Conservation (phyloP, 2,888 invertebrate genomes). For the Drosophila emarginata region DNA sequence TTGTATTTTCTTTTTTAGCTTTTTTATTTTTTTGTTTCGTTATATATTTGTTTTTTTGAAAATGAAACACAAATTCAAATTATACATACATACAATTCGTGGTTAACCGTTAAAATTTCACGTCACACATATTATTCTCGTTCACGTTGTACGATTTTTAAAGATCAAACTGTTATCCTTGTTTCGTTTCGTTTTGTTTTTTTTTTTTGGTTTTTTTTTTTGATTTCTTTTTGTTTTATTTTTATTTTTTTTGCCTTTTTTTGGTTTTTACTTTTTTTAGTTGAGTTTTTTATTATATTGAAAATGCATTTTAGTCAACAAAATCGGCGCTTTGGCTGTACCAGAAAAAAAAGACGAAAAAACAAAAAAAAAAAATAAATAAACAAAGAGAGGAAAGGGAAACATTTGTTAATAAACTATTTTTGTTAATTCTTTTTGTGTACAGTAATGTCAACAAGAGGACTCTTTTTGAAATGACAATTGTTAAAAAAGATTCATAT, state of each 20-base stretch:
- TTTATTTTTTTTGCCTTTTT: constrained; percentile 7
- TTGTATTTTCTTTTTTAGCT: not conserved
- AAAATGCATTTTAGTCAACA: constrained; percentile 58
- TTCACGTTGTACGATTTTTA: constrained; percentile 52
- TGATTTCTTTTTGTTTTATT: constrained; percentile 17
- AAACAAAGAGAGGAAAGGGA: constrained; percentile 25
- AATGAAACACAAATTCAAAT: constrained; percentile 69
- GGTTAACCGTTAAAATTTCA: constrained; percentile 69
- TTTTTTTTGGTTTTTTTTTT: constrained; percentile 18
- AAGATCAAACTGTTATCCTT: constrained; percentile 1
- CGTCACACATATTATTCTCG: constrained; percentile 57
- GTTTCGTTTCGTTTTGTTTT: constrained; percentile 13
- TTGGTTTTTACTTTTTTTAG: constrained; percentile 34
- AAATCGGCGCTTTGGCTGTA: constrained; percentile 57
- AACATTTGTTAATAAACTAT: constrained; percentile 22
- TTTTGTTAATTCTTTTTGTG: constrained; percentile 19
- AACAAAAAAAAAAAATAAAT: constrained; percentile 2
- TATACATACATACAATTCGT: constrained; percentile 70
- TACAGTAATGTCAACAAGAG: not conserved
- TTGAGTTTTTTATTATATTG: constrained; percentile 27
- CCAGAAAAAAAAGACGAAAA: constrained; percentile 37
- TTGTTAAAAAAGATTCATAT: not conserved
- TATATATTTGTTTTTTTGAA: constrained; percentile 36
- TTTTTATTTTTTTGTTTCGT: not conserved
- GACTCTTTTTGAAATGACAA: not conserved